These are phyloP conservation scores for Apus apus DNA, from an alignment of 2,113 vertebrate species.

Conservation along the genomic window DNA sequence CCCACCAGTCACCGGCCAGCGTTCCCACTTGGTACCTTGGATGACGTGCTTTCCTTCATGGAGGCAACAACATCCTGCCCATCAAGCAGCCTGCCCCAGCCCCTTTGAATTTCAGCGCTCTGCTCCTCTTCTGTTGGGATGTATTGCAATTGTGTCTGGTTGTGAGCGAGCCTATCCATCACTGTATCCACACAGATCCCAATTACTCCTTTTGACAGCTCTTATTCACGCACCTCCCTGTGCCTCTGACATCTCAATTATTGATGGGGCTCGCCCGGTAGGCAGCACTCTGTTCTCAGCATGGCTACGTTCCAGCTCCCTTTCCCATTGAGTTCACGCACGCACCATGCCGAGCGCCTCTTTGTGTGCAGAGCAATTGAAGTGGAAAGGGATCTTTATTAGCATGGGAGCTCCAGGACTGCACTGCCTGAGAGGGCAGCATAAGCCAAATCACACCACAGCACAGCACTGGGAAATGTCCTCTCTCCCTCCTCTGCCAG, in stretches of 20 bases:
- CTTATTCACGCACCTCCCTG: slow-evolving; percentile 23
- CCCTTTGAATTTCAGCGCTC: background rate
- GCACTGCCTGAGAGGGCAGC: background rate
- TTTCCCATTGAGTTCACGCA: slow-evolving; percentile 28
- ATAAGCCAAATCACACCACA: background rate
- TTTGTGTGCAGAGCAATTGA: slow-evolving; percentile 43
- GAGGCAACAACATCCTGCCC: background rate
- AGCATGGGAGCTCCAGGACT: background rate
- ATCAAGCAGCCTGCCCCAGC: background rate
- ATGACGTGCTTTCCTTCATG: background rate
- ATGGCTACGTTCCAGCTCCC: slow-evolving; percentile 35
- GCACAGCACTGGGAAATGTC: background rate
- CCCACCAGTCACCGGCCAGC: background rate
- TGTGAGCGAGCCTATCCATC: background rate
- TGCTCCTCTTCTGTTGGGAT: background rate
- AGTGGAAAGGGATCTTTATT: slow-evolving; percentile 47
- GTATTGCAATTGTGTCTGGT: background rate
- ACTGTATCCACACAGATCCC: slow-evolving; percentile 24
- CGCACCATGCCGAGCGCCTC: background rate
- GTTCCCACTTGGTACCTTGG: background rate
- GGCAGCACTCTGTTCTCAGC: slow-evolving; percentile 45
- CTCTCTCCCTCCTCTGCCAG: background rate
- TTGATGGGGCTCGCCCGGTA: slow-evolving; percentile 48
- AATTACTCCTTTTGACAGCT: slow-evolving; percentile 54
- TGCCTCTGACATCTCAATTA: slow-evolving; percentile 41